Conservation (phyloP, 2,888 invertebrate species). For the Pterostichus madidus region DNA sequence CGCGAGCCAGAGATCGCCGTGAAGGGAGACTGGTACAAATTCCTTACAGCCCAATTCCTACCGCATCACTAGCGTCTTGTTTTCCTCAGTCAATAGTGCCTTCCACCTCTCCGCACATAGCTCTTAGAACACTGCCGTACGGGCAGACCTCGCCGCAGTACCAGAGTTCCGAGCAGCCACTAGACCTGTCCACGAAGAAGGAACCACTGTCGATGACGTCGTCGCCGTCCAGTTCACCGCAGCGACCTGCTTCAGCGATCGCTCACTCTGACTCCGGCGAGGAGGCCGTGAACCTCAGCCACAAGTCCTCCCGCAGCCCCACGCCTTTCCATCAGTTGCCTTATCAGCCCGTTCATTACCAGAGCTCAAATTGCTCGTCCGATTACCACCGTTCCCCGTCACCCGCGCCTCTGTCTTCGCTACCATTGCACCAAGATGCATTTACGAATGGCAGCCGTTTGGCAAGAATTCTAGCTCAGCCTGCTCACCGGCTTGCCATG, state of each 20-base stretch:
- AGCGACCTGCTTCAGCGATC: slow-evolving; percentile 82
- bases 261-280: slow-evolving; percentile 82
- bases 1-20: slow-evolving; percentile 92
- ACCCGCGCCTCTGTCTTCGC: slow-evolving; percentile 75
- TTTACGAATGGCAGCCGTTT: slow-evolving; percentile 77
- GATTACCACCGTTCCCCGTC: slow-evolving; percentile 74
- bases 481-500: slow-evolving; percentile 75
- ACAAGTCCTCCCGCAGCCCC: slow-evolving; percentile 83
- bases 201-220: slow-evolving; percentile 80
- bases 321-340: slow-evolving; percentile 79
- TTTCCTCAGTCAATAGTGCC: slow-evolving; percentile 72
- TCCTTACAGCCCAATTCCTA: slow-evolving; percentile 75
- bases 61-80: slow-evolving; percentile 68
- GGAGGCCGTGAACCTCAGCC: slow-evolving; percentile 89
- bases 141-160: slow-evolving; percentile 71
- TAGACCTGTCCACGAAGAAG: slow-evolving; percentile 94
- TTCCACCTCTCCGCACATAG: slow-evolving; percentile 71
- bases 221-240: slow-evolving; percentile 82
- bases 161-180: slow-evolving; percentile 85
- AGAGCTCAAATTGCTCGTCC: slow-evolving; percentile 82
- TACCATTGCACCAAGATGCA: slow-evolving; percentile 69
- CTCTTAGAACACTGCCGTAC: slow-evolving; percentile 68
- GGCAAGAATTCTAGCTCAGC: slow-evolving; percentile 78
- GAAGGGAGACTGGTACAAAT: slow-evolving; percentile 80
- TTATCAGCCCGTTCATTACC: slow-evolving; percentile 78